Evolutionary conservation across 2,113 vertebrate genomes (phyloP).

Genomic region (Diglossa brunneiventris): DNA sequence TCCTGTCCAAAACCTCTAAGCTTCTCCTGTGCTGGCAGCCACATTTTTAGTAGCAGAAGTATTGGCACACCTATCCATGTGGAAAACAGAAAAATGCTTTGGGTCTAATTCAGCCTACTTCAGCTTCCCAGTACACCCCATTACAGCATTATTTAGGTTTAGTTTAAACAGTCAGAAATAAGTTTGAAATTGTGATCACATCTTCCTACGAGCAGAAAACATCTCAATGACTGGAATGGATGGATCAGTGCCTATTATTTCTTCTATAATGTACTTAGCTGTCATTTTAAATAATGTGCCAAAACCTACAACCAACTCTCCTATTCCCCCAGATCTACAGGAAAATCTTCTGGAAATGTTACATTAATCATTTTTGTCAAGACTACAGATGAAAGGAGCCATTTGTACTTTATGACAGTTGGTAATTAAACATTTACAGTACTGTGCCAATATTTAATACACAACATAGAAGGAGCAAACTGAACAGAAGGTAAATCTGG

Average conservation of each 20-base stretch:
- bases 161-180: not conserved
- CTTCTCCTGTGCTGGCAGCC: not conserved
- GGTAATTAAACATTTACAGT: slow-evolving; percentile 15
- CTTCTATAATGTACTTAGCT: not conserved
- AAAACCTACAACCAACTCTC: not conserved
- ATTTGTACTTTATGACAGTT: slow-evolving; percentile 8
- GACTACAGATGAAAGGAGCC: not conserved
- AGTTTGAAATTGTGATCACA: not conserved
- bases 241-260: not conserved
- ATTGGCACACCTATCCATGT: not conserved
- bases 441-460: not conserved
- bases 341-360: not conserved
- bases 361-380: not conserved
- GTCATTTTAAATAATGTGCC: not conserved
- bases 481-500: slow-evolving; percentile 28
- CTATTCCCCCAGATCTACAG: not conserved
- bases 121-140: not conserved
- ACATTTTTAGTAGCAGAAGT: not conserved
- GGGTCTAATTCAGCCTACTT: not conserved
- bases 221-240: not conserved
- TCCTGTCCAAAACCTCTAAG: not conserved
- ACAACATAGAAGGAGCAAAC: not conserved
- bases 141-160: not conserved
- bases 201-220: not conserved
- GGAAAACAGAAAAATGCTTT: not conserved